Evolutionary conservation across 2,888 invertebrate genomes (phyloP).

Genomic region (Drosophila subsilvestris): DNA sequence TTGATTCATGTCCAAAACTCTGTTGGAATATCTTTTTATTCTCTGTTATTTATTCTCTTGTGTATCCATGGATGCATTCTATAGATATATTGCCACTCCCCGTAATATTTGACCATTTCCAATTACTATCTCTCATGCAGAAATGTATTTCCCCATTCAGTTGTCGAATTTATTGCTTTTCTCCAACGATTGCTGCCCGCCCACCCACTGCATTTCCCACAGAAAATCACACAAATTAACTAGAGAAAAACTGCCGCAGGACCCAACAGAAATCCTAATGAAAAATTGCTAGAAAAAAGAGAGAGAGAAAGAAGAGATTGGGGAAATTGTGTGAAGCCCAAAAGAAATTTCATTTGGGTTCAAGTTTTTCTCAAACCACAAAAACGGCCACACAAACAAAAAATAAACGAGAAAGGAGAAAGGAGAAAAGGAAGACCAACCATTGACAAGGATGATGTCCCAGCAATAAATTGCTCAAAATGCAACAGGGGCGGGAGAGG

Average conservation of each 20-base stretch:
- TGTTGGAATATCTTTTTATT: neutral
- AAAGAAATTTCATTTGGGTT: constrained; percentile 44
- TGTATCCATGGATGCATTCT: neutral
- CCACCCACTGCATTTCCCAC: constrained; percentile 22
- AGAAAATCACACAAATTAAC: constrained; percentile 78
- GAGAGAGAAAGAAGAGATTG: neutral
- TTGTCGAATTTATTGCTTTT: constrained; percentile 21
- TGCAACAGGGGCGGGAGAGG: constrained; percentile 43
- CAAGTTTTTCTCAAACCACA: constrained; percentile 35
- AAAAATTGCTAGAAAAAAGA: constrained; percentile 51
- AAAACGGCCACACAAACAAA: constrained; percentile 20
- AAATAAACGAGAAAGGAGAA: constrained; percentile 13
- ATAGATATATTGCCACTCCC: neutral
- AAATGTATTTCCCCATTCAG: constrained; percentile 6
- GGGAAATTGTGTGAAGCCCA: constrained; percentile 4
- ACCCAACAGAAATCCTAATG: constrained; percentile 60
- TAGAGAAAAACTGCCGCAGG: constrained; percentile 77
- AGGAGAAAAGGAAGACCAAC: neutral
- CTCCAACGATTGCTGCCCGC: neutral
- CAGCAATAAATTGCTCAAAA: constrained; percentile 74
- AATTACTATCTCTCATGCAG: neutral
- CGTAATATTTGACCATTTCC: neutral
- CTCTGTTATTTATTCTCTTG: neutral
- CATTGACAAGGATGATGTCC: constrained; percentile 42
- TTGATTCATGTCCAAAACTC: neutral